Evolutionary conservation across 2,113 vertebrate genomes (phyloP).

Genomic region (Nestor notabilis): DNA sequence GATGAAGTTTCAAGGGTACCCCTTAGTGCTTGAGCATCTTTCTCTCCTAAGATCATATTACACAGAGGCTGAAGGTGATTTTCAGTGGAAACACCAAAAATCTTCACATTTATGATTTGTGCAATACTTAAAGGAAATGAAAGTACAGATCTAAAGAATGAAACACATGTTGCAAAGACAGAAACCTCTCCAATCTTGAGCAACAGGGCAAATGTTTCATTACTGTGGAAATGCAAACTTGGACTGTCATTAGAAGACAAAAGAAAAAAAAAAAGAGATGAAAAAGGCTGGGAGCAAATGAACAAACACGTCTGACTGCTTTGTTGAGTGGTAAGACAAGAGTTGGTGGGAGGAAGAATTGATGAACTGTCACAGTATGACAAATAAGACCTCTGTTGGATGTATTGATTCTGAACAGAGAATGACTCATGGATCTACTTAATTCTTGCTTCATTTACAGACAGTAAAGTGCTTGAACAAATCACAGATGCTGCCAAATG

Average conservation of each 20-base stretch:
- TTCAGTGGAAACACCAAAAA: neutral
- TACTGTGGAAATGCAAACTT: neutral
- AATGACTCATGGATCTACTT: conserved; percentile 62
- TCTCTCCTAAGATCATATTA: neutral
- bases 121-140: neutral
- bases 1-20: neutral
- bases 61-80: neutral
- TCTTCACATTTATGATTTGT: neutral
- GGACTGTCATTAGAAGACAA: neutral
- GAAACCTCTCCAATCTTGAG: neutral
- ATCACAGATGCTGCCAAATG: conserved; percentile 51
- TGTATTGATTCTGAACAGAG: conserved; percentile 52
- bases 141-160: neutral
- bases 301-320: neutral
- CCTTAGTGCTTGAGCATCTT: neutral
- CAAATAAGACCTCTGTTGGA: conserved; percentile 56
- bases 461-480: conserved; percentile 40
- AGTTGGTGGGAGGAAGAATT: conserved; percentile 26
- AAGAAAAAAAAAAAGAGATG: neutral
- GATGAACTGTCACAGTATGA: conserved; percentile 63
- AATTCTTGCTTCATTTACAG: conserved; percentile 49
- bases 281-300: conserved; percentile 31
- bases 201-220: neutral
- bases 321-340: conserved; percentile 10
- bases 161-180: neutral